Base-by-base conservation (phyloP, 2,888 invertebrate genomes). In the Limenitis camilla region DNA sequence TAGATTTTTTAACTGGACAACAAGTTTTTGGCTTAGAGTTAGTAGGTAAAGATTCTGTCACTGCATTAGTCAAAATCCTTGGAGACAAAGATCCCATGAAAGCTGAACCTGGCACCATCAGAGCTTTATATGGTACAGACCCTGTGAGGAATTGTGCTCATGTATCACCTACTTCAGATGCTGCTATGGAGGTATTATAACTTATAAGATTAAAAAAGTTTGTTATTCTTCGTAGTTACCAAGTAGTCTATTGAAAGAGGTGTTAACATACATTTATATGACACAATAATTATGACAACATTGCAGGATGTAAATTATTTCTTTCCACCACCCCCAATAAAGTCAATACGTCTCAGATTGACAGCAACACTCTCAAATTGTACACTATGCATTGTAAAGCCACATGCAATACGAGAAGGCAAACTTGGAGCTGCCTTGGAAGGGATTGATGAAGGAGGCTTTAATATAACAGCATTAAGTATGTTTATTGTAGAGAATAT, bases 301-400 rank as follows among this genome's bases (percentile, higher is more conserved):
- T 79, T 61, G 33, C 66, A 91, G 90, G 89, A 91, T 59, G 65
- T 91, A 4, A 81, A 89, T 41, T 91, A 91, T 64, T 93, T 94
- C 66, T 92, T 93, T 63, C 89, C 90, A 0, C 71, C 81, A 6
- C 67, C 81, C 1, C 71, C 78, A 19, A 54, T 71, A 11, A 74
- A 74, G 5, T 76, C 78, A 6, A 69, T 70, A 32, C 79, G 81
- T 0, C 77, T 90, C 0, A 74, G 77, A 29, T 80, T 90, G 27
- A 90, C 91, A 0, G 90, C 91, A 0, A 82, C 85, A 2, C 73
- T 92, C 5, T 84, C 90, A 32, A 92, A 94, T 67, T 92, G 92
- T 60, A 94, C 95, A 0, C 90, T 94, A 50, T 95, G 94, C 67
- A 85, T 98, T 48, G 92, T 98, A 41, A 97, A 97, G 76, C 98